Evolutionary conservation across 2,797 vertebrate species (phyloP), one percentile per base, ranked within the genome.

Genomic region (Pogoniulus pusillus): DNA sequence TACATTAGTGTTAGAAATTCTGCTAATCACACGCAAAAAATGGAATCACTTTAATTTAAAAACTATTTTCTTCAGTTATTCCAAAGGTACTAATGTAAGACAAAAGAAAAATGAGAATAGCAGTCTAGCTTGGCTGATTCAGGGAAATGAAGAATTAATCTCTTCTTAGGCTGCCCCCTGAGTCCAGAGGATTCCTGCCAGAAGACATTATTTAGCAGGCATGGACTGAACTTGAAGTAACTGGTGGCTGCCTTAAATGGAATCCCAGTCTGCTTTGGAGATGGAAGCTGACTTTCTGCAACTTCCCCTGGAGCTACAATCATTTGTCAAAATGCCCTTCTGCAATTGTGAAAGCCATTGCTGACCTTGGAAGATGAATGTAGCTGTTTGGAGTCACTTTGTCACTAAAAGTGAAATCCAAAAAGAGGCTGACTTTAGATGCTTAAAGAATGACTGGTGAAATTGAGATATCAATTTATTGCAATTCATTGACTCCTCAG

Each of bases 1-100:
- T 87, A 29, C 57, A 79, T 91, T 63, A 76, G 4, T 62, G 49
- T 59, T 91, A 93, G 57, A 47, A 91, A 79, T 39, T 83, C 88
- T 81, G 19, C 12, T 2, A 3, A 49, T 91, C 63, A 64, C 35
- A 43, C 63, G 41, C 74, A 83, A 68, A 7, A 16, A 27, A 45
- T 53, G 16, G n/a, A 88, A 89, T 89, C 3, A 41, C 60, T 90
- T 87, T 64, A 3, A 29, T 91, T 91, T 90, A 24, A 63, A 71
- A 63, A 34, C 34, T 57, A 8, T 87, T 90, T 94, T 82, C 10
- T 82, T 47, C 41, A 54, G 58, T 54, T 75, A 34, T 87, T 91
- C 29, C 24, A 58, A 86, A 90, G 9, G 12, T 64, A 39, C 34
- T 64, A 73, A 82, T 15, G 19, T 65, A 78, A 49, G 18, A 59